These are phyloP conservation scores for Helicorthomorpha holstii DNA, from an alignment of 1,140 invertebrate genomes.

Conservation along the genomic window DNA sequence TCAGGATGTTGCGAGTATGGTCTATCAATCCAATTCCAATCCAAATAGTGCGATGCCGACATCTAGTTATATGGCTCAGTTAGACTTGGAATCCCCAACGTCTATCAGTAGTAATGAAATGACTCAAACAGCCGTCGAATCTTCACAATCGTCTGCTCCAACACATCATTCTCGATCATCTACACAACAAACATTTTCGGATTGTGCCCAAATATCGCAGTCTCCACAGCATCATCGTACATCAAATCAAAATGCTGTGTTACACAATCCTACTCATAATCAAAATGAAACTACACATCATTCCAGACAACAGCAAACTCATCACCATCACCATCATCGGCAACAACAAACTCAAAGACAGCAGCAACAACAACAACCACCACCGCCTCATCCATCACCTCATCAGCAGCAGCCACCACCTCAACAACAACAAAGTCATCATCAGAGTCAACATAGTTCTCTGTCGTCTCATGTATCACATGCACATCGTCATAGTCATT, in stretches of 20 bases:
- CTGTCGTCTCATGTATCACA: not conserved
- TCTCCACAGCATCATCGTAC: constrained; percentile 21
- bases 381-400: too few species aligned
- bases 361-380: constrained; percentile 19
- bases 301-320: constrained; percentile 18
- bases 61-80: constrained; percentile 55
- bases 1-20: constrained; percentile 44
- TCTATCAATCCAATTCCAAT: constrained; percentile 65
- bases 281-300: not conserved
- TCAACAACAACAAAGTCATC: constrained; percentile 19
- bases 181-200: constrained; percentile 38
- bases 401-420: constrained; percentile 23
- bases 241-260: constrained; percentile 27
- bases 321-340: constrained; percentile 22
- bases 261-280: too few species aligned
- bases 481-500: not conserved
- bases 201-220: constrained; percentile 20
- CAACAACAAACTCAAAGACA: constrained; percentile 20
- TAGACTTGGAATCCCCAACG: constrained; percentile 67
- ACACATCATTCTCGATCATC: too few species aligned
- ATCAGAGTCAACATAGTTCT: not conserved
- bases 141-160: constrained; percentile 17
- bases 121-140: constrained; percentile 34
- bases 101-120: constrained; percentile 66
- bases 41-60: constrained; percentile 67